Conservation (phyloP, 2,113 vertebrate genomes). For the Heterotis niloticus region DNA sequence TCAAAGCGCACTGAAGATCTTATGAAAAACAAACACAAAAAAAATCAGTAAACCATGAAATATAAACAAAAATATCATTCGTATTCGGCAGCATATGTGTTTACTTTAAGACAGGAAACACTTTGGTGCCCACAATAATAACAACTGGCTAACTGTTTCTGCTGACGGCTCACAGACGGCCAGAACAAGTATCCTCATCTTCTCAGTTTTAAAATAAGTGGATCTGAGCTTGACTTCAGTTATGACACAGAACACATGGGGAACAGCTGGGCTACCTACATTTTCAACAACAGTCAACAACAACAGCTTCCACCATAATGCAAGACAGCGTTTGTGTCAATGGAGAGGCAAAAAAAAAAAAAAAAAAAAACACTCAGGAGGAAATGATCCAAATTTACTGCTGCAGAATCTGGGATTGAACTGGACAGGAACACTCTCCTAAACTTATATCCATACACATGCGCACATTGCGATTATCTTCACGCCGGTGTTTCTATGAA, state of each 20-base stretch:
- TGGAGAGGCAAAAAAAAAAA: background rate
- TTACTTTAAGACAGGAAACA: no score
- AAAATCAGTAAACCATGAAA: no score
- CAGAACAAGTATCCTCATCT: background rate
- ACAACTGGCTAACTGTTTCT: no score
- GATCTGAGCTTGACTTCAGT: no score
- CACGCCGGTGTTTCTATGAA: background rate
- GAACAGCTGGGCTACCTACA: background rate
- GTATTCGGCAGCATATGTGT: no score
- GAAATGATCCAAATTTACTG: constrained; percentile 23
- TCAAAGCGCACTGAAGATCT: no score
- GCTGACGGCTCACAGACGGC: no score
- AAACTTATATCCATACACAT: constrained; percentile 25
- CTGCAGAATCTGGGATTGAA: constrained; percentile 37
- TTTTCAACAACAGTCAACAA: background rate
- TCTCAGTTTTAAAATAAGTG: background rate
- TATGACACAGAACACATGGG: background rate
- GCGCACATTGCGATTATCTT: constrained; percentile 1
- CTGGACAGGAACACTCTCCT: constrained; percentile 27
- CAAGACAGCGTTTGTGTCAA: background rate
- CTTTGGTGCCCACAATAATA: no score
- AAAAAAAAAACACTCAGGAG: constrained; percentile 8
- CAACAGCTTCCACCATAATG: background rate
- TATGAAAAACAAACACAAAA: no score
- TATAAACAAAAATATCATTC: no score